Evolutionary conservation across 2,888 invertebrate genomes (phyloP), one percentile per base, ranked within the genome.

Genomic region (Philopedon plagiatum): DNA sequence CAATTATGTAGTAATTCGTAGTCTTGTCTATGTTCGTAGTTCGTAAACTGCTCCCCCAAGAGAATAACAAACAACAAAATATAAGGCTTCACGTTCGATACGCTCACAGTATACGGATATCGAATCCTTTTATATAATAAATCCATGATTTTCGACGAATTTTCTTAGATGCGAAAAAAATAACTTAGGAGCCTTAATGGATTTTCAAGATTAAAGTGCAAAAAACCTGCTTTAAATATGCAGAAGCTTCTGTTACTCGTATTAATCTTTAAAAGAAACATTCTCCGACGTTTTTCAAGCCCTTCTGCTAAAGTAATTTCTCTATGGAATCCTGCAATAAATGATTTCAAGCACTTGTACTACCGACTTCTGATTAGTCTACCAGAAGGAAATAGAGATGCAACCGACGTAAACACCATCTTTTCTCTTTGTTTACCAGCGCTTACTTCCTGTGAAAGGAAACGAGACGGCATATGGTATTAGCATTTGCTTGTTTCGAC

Each of bases 351-450:
- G 62, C 69, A 69, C 62, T 67, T 57, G 37, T 54, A 37, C 21
- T 23, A 37, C n/a, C n/a, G n/a, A 32, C 51, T 57, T 41, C 54
- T 66, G 67, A 72, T 72, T 72, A 67, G 46, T 19, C 57, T 67
- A 63, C 66, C 72, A 72, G 72, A 72, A 72, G 72, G 72, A 72
- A 72, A 39, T 63, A 49, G 18, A 23, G 21, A 15, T 13, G 41
- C 34, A n/a, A 21, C 1, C 3, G 21, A 46, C 62, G 34, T 44
- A 56, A 62, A 69, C 46, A 56, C 19, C 18, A 39, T 44, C 23
- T 15, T 56, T 13, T 44, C 23, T 69, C 37, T 62, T 49, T 64
- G 19, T 70, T 63, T 13, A 26, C 21, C 15, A 3, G 1, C n/a
- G n/a, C 18, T 8, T 54, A 54, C 9, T 54, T 54, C 29, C 51